These are phyloP conservation scores for Ceratosolen fusciceps DNA, from an alignment of 1,140 invertebrate species.

Conservation along the genomic window DNA sequence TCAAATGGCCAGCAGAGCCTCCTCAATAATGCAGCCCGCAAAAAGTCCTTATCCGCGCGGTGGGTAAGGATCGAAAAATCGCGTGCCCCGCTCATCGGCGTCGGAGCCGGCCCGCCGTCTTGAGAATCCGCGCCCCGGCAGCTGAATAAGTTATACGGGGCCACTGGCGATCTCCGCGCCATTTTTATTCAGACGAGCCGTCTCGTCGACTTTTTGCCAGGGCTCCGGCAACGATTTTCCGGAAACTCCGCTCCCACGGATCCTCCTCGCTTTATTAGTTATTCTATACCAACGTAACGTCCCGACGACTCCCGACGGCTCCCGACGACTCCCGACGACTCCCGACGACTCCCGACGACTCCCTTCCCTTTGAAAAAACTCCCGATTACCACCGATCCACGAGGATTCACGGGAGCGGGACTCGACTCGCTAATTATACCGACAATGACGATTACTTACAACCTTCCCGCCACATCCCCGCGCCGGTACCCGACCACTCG, in stretches of 20 bases:
- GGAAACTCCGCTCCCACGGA: background rate
- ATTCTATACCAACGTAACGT: background rate
- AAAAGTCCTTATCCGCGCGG: conserved; percentile 1
- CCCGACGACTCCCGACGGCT: too few relatives aligned
- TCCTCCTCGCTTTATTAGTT: background rate
- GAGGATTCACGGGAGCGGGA: too few relatives aligned
- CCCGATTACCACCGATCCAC: too few relatives aligned
- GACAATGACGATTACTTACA: too few relatives aligned
- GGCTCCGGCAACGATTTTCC: background rate
- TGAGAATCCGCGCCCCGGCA: background rate
- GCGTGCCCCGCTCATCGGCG: background rate
- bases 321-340: too few relatives aligned
- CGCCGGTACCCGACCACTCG: too few relatives aligned
- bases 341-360: too few relatives aligned
- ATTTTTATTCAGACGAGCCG: background rate
- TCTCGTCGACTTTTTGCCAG: background rate
- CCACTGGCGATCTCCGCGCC: background rate
- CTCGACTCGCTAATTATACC: too few relatives aligned
- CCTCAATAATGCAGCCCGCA: background rate
- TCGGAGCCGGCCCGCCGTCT: too few relatives aligned
- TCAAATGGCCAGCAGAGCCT: background rate
- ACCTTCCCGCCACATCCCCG: too few relatives aligned
- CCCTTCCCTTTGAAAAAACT: too few relatives aligned
- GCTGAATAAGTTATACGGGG: conserved; percentile 6
- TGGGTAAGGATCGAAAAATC: background rate